Base-by-base conservation (phyloP, 2,797 vertebrate genomes). In the Iguana delicatissima region DNA sequence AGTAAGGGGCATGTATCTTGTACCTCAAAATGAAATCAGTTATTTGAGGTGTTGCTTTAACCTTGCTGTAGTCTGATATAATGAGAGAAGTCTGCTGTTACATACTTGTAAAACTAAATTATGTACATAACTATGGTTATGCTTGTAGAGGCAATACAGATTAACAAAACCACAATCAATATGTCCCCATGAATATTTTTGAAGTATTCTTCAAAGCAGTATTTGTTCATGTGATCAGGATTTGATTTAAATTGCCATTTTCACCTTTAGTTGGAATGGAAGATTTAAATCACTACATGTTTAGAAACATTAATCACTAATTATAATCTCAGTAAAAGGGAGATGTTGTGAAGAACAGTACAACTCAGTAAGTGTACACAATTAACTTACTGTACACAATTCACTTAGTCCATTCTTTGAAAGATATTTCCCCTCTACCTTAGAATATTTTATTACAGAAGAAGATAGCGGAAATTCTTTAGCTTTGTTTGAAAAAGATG, bases 301-400 rank as follows among this genome's bases (percentile, higher is more conserved):
- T 35, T 6, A 46, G 42, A 46, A 55, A 86, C 2, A 14, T 1
- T 64, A 4, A 12, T 29, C 38, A 9, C n/a, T 24, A 38, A 55
- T 29, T 4, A 46, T 62, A 3, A 32, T 91, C 91, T 72, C 94
- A 91, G 89, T 55, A 92, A 79, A 85, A 94, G 84, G 87, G 69
- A 69, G 62, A 94, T 83, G 42, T 69, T 38, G 26, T 62, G 32
- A 57, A 42, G 14, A 26, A 64, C 35, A 73, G 62, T 20, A 69
- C 83, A 72, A 69, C 4, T 3, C 35, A n/a, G 42, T 46, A 46
- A 72, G 59, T 1, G 13, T 74, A n/a, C 35, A 59, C 6, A 2
- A 16, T 10, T 13, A 32, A 8, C 14, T 46, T 8, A 72, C 20
- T 1, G 4, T 74, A n/a, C 35, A 59, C 6, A 2, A 16, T 10